phyloP scores from a whole-genome alignment of 2,888 invertebrate genomes.

The Masnerella sp. region DNA sequence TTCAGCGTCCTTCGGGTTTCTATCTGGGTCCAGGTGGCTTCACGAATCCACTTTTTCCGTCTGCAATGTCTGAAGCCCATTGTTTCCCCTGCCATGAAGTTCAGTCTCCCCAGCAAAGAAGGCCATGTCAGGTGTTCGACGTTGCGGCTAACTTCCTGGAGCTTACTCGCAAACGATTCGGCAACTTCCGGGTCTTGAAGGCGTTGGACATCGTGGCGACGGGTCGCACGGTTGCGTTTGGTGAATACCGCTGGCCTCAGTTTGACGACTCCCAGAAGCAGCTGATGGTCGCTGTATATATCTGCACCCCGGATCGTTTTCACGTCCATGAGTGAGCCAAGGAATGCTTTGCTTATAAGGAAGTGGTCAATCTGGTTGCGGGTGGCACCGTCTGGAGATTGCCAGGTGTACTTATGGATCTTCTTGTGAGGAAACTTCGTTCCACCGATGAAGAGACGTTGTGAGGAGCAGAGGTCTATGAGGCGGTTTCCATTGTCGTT shows the following conservation, averaged over 20 bases:
- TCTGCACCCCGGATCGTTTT: slow-evolving; percentile 7
- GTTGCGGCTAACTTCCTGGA: neutral
- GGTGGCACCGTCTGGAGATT: slow-evolving; percentile 1
- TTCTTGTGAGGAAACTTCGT: slow-evolving; percentile 16
- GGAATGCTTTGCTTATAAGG: slow-evolving; percentile 19
- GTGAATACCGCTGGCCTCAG: slow-evolving; percentile 7
- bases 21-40: slow-evolving; percentile 13
- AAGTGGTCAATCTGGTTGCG: slow-evolving; percentile 24
- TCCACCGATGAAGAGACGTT: slow-evolving; percentile 9
- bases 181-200: slow-evolving; percentile 14
- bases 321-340: slow-evolving; percentile 14
- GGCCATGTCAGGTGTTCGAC: neutral
- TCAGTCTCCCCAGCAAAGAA: slow-evolving; percentile 5
- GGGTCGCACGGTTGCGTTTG: neutral
- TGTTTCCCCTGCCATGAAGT: slow-evolving; percentile 15
- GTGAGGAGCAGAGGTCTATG: slow-evolving; percentile 12
- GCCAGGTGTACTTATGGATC: slow-evolving; percentile 21
- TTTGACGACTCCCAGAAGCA: slow-evolving; percentile 22
- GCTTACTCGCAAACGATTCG: slow-evolving; percentile 7
- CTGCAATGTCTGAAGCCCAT: neutral
- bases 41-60: slow-evolving; percentile 25
- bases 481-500: slow-evolving; percentile 12
- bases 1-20: slow-evolving; percentile 4
- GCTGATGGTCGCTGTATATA: slow-evolving; percentile 14
- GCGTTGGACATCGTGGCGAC: slow-evolving; percentile 22